Percentiles rank a stretch among this genome's conserved stretches.
Conservation (phyloP, 53 echinoderm and acorn worm genomes). For the Holothuria leucospilota region DNA sequence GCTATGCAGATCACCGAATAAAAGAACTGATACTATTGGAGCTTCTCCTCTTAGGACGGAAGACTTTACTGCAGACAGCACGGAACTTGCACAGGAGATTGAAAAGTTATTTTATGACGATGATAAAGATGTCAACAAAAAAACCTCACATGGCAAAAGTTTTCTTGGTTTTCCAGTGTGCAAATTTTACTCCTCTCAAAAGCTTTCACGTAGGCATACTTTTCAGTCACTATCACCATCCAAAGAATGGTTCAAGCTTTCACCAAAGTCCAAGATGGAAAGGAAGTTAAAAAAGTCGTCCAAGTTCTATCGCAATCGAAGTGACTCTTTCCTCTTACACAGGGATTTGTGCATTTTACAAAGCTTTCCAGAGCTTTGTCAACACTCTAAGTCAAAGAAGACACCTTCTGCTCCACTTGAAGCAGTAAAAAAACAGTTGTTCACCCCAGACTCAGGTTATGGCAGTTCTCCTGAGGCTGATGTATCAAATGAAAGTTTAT, state of each 20-base stretch:
- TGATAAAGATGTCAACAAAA: not conserved
- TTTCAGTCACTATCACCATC: conserved; percentile 5
- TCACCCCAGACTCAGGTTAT: conserved; percentile 50
- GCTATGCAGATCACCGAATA: not conserved
- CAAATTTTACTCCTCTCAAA: not conserved
- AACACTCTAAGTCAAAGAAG: not conserved
- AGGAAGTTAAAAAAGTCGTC: conserved; percentile 27
- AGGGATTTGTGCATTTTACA: conserved; percentile 12
- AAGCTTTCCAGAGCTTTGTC: not conserved
- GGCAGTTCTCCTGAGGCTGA: not conserved
- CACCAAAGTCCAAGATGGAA: conserved; percentile 31
- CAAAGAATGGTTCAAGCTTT: conserved; percentile 45
- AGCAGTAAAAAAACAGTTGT: conserved; percentile 28
- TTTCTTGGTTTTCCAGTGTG: not conserved
- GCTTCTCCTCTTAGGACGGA: not conserved
- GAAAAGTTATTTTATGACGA: conserved; percentile 3
- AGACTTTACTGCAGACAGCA: not conserved
- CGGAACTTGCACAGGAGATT: not conserved
- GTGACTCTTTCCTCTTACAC: conserved; percentile 29
- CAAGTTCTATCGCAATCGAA: conserved; percentile 28
- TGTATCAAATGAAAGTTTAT: not conserved
- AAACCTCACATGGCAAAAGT: too few relatives aligned
- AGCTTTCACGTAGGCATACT: conserved; percentile 4
- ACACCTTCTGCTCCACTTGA: not conserved
- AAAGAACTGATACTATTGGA: not conserved